A percentile compares a stretch with the other conserved stretches of the same genome.
phyloP scores from a whole-genome alignment of 1,140 invertebrate species.

The Nasonia vitripennis region DNA sequence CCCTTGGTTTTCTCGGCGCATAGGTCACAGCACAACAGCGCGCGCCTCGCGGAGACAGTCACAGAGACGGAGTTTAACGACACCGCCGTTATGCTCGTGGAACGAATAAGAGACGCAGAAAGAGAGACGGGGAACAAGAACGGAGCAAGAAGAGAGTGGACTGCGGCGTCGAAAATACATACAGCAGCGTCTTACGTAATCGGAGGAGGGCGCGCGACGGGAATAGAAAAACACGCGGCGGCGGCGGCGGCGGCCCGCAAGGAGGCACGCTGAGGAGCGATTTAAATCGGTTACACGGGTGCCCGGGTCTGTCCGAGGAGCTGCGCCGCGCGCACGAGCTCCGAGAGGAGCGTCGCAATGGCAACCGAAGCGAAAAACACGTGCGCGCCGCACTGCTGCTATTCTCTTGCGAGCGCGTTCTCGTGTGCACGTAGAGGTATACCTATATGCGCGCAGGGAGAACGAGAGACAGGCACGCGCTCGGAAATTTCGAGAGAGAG shows the following conservation, averaged over 20 bases:
- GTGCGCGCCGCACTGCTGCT: not conserved
- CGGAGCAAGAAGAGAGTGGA: not conserved
- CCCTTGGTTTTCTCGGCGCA: no score
- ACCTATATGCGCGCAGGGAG: not conserved
- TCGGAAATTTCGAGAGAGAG: constrained; percentile 25
- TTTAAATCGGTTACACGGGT: not conserved
- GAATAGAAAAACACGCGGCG: constrained; percentile 18
- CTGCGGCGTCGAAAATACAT: not conserved
- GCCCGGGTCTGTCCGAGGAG: not conserved
- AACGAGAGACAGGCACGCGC: constrained; percentile 7
- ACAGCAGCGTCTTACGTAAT: constrained; percentile 39
- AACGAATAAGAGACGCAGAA: not conserved
- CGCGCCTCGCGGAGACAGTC: no score
- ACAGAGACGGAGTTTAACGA: constrained; percentile 21
- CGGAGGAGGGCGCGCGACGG: constrained; percentile 31
- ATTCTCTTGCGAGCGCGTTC: not conserved
- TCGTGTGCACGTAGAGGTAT: not conserved
- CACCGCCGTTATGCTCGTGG: not conserved
- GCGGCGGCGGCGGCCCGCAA: not conserved
- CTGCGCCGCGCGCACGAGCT: no score
- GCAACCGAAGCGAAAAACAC: constrained; percentile 12
- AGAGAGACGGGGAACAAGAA: not conserved
- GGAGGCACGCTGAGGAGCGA: not conserved
- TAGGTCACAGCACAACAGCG: no score
- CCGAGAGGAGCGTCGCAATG: not conserved